A percentile compares a stretch with the other conserved stretches of the same genome.
Conservation (phyloP, 2,113 vertebrate species). For the Pelecanus crispus region DNA sequence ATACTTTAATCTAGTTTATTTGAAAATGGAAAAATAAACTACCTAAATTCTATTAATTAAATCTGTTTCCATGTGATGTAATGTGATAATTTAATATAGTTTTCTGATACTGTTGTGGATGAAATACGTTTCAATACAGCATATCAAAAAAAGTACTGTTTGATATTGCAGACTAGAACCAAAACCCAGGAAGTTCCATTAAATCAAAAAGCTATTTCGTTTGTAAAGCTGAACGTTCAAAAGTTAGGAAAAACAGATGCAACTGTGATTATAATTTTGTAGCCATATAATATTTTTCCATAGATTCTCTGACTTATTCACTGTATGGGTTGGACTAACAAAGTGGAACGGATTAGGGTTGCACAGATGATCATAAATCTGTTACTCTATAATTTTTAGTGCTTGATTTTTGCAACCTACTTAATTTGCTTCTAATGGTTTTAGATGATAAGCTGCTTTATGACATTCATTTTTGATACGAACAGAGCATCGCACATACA, state of each 20-base stretch:
- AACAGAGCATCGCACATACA: accelerated
- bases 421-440: neutral
- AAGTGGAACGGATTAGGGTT: neutral
- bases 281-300: neutral
- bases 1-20: neutral
- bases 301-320: neutral
- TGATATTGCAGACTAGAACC: neutral
- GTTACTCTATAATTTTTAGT: neutral
- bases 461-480: neutral
- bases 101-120: neutral
- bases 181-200: neutral
- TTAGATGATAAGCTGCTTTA: neutral
- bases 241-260: slow-evolving; percentile 9
- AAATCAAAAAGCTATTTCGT: neutral
- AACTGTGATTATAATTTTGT: neutral
- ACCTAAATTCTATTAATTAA: neutral
- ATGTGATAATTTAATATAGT: neutral
- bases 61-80: neutral
- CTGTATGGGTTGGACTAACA: neutral
- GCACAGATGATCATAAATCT: neutral
- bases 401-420: neutral
- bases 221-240: neutral
- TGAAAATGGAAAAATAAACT: neutral
- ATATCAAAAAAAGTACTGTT: neutral
- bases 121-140: neutral